Conservation (phyloP, 1,140 invertebrate species). For the Eumeta japonica region DNA sequence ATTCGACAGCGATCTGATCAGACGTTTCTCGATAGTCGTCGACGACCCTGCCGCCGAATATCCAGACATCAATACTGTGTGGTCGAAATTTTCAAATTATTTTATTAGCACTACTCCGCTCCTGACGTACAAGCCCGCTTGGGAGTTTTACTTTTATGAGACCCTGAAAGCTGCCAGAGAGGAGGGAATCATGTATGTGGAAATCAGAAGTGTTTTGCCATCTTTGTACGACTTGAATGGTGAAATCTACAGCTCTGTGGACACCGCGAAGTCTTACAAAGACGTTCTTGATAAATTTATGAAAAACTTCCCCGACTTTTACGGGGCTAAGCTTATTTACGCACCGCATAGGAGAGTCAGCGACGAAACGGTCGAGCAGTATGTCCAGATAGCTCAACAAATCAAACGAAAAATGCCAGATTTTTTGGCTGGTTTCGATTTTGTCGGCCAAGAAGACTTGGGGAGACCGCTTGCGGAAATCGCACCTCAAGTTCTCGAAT, state of each 20-base stretch:
- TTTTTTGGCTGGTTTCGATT: constrained; percentile 74
- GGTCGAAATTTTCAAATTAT: constrained; percentile 66
- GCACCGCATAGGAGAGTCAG: constrained; percentile 59
- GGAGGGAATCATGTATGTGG: constrained; percentile 80
- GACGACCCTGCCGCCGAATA: constrained; percentile 63
- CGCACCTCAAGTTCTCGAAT: constrained; percentile 56
- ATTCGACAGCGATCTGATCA: constrained; percentile 62
- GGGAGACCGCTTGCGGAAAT: constrained; percentile 64
- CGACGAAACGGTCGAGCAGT: constrained; percentile 31
- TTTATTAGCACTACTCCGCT: constrained; percentile 63
- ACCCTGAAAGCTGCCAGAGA: constrained; percentile 69
- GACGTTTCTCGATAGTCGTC: constrained; percentile 62
- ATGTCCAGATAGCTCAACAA: constrained; percentile 52
- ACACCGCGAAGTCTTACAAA: constrained; percentile 62
- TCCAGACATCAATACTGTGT: constrained; percentile 64
- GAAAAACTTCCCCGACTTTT: constrained; percentile 64
- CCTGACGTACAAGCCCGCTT: constrained; percentile 70
- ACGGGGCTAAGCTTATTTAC: constrained; percentile 72
- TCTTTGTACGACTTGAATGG: constrained; percentile 67
- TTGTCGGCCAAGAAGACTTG: constrained; percentile 74
- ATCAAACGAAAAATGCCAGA: constrained; percentile 50
- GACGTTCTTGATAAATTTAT: constrained; percentile 60
- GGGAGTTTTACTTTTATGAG: constrained; percentile 70
- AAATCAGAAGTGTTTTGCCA: constrained; percentile 64
- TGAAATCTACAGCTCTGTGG: constrained; percentile 51